Evolutionary conservation across 1,140 invertebrate species (phyloP), one percentile per base, ranked within the genome.

Genomic region (Paracyclopina nana): DNA sequence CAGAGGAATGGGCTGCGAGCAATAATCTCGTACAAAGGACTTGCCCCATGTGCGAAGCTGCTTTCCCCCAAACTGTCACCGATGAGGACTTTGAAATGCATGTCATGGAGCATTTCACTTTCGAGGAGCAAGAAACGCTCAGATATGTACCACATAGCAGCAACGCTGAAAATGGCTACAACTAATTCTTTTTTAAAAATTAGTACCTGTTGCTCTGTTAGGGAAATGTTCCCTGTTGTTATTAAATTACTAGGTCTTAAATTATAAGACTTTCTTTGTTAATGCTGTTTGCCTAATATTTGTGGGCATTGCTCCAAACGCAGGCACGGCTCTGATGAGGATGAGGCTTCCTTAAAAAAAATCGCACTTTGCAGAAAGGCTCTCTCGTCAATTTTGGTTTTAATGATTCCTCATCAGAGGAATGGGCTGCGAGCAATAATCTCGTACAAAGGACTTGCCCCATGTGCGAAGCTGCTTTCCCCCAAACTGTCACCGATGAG

Each of bases 91-190:
- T 38, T 38, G 34, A 38, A 20, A 38, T n/a, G 5, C 34, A 38
- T 20, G 34, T 38, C n/a, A 20, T 38, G n/a, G 34, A 38, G 9
- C 34, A 38, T 9, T 38, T 38, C 9, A 16, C n/a, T 9, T 38
- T 16, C 8, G 34, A 38, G 20, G 34, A 38, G 14, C n/a, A n/a
- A 5, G 34, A 38, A 16, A 38, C 34, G n/a, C 20, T 38, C n/a
- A 38, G 20, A 38, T 38, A 38, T 8, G 34, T 38, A n/a, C 34
- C 34, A n/a, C n/a, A n/a, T n/a, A n/a, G n/a, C n/a, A n/a, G n/a
- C n/a, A n/a, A n/a, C n/a, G n/a, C n/a, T n/a, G n/a, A n/a, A n/a
- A n/a, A n/a, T n/a, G n/a, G n/a, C n/a, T n/a, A n/a, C n/a, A n/a
- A n/a, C n/a, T n/a, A n/a, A n/a, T n/a, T n/a, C n/a, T n/a, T n/a